Percentiles rank a stretch among this genome's conserved stretches.
These are phyloP conservation scores for Cheilosia soror DNA, from an alignment of 2,888 invertebrate species.

Conservation along the genomic window DNA sequence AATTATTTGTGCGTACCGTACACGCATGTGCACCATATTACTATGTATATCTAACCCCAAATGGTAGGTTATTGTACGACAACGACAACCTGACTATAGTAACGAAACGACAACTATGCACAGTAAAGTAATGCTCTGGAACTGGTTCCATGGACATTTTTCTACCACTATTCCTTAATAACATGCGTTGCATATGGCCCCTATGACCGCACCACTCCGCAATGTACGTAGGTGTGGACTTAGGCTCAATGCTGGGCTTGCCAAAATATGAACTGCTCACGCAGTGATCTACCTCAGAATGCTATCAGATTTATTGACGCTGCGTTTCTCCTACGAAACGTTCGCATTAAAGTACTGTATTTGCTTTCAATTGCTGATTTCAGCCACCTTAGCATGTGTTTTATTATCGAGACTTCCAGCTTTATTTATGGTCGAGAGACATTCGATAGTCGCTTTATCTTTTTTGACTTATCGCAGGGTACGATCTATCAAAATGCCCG, in stretches of 20 bases:
- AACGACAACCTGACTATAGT: conserved; percentile 46
- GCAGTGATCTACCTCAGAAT: conserved; percentile 43
- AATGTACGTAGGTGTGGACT: conserved; percentile 63
- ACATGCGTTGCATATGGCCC: conserved; percentile 51
- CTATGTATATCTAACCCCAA: not conserved
- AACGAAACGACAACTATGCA: conserved; percentile 21
- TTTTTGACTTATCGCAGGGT: conserved; percentile 47
- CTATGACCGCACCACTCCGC: conserved; percentile 53
- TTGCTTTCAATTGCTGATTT: conserved; percentile 21
- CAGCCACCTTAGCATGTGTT: conserved; percentile 33
- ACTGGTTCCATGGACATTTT: conserved; percentile 63
- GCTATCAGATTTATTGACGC: conserved; percentile 62
- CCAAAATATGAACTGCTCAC: conserved; percentile 56
- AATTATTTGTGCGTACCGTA: conserved; percentile 64
- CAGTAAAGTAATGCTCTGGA: conserved; percentile 54
- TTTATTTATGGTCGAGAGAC: conserved; percentile 43
- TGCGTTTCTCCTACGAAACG: conserved; percentile 32
- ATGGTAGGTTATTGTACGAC: conserved; percentile 36
- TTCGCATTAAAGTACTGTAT: conserved; percentile 30
- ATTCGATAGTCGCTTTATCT: conserved; percentile 52
- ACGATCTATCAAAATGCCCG: conserved; percentile 64
- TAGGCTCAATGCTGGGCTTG: conserved; percentile 55
- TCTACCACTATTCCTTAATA: conserved; percentile 66
- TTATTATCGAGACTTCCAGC: conserved; percentile 33
- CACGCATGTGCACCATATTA: conserved; percentile 48